phyloP scores from a whole-genome alignment of 2,888 invertebrate genomes.

The Biston betularia region DNA sequence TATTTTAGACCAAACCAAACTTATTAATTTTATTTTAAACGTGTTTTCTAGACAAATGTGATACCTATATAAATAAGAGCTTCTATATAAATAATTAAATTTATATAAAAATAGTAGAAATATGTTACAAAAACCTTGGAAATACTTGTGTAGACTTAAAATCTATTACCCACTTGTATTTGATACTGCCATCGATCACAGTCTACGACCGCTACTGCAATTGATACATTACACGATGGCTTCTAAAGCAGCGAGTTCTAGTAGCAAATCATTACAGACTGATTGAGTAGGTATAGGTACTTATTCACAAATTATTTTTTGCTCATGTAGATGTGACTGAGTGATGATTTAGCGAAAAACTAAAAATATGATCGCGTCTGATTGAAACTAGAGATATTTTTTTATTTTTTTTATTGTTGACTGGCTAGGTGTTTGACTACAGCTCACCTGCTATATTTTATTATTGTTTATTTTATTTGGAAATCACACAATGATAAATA shows the following conservation, averaged over 20 bases:
- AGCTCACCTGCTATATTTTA: too few species aligned
- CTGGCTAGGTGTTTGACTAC: too few species aligned
- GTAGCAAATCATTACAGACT: conserved; percentile 57
- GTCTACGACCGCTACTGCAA: conserved; percentile 48
- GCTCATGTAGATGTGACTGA: not conserved
- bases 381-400: too few species aligned
- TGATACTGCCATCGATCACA: conserved; percentile 60
- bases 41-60: too few species aligned
- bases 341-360: not conserved
- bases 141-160: not conserved
- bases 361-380: not conserved
- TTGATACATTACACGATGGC: conserved; percentile 61
- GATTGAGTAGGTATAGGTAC: conserved; percentile 11
- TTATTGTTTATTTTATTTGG: too few species aligned
- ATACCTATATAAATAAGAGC: too few species aligned
- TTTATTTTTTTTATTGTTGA: too few species aligned
- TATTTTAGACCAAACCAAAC: too few species aligned
- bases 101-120: not conserved
- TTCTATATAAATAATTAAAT: too few species aligned
- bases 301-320: conserved; percentile 5
- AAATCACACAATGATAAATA: too few species aligned
- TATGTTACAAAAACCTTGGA: not conserved
- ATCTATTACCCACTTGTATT: conserved; percentile 26
- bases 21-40: too few species aligned
- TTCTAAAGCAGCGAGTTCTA: conserved; percentile 48